Evolutionary conservation across 1,140 invertebrate species (phyloP).

Genomic region (Lepidurus arcticus): DNA sequence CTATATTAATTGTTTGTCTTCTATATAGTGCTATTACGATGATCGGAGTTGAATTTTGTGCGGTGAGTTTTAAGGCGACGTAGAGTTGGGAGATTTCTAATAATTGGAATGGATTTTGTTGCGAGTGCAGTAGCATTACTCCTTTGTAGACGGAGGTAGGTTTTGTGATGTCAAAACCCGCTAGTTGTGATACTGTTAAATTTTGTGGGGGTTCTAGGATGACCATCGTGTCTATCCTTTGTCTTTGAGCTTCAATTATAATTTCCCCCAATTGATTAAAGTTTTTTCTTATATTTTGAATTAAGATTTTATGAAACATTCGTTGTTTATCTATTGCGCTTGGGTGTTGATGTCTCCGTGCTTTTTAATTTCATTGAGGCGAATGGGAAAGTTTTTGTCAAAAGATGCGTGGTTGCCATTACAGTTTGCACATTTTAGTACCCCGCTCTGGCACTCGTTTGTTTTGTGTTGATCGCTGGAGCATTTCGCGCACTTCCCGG

Average conservation of each 20-base stretch:
- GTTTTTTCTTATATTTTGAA: constrained; percentile 25
- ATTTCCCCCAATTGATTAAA: background rate
- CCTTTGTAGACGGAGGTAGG: background rate
- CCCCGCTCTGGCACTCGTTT: background rate
- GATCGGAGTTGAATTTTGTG: background rate
- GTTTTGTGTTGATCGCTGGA: background rate
- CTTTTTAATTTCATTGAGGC: background rate
- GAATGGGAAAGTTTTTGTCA: background rate
- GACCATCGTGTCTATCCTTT: constrained; percentile 27
- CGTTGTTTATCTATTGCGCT: background rate
- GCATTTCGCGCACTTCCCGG: constrained; percentile 4
- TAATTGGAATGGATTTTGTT: background rate
- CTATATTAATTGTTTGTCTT: background rate
- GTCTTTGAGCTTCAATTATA: background rate
- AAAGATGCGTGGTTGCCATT: constrained; percentile 19
- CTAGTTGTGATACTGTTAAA: background rate
- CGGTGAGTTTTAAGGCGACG: background rate
- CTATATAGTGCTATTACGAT: background rate
- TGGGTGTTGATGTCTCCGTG: background rate
- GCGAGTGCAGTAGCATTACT: background rate
- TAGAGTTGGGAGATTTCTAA: background rate
- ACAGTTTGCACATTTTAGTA: constrained; percentile 25
- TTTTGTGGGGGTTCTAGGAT: constrained; percentile 20
- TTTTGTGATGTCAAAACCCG: constrained; percentile 1
- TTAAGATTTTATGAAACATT: background rate